Percentiles rank a stretch among this genome's conserved stretches.
Evolutionary conservation across 2,113 vertebrate genomes (phyloP).

Genomic region (Xiphorhynchus elegans): DNA sequence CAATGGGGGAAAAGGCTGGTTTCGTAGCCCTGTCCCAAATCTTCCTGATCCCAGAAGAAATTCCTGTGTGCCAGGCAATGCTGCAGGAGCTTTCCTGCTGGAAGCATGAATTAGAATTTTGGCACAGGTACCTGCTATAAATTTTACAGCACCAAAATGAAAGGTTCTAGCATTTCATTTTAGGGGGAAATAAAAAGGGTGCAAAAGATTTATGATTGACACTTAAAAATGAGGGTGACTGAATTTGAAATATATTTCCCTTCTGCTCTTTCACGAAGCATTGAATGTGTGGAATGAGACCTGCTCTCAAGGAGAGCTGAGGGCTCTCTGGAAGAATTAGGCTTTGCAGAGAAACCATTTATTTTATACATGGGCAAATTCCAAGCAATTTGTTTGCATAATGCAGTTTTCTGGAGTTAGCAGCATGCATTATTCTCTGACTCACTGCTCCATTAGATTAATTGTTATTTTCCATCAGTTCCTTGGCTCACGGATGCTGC

Average conservation of each 20-base stretch:
- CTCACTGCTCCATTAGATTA: background rate
- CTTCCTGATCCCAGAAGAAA: background rate
- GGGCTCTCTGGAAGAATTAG: background rate
- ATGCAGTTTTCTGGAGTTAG: background rate
- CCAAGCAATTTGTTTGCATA: background rate
- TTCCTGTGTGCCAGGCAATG: background rate
- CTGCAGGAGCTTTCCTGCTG: background rate
- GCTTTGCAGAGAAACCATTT: background rate
- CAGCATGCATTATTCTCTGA: background rate
- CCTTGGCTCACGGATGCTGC: background rate
- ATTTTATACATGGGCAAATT: background rate
- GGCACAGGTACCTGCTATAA: background rate
- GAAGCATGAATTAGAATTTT: background rate
- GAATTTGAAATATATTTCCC: background rate
- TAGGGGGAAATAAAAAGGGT: background rate
- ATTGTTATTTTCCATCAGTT: slow-evolving; percentile 15
- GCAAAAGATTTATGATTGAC: background rate
- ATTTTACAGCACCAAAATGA: background rate
- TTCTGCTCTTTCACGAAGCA: background rate
- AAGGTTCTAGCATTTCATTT: background rate
- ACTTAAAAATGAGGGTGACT: background rate
- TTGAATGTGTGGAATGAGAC: background rate
- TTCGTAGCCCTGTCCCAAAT: background rate
- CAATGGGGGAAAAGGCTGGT: too few species aligned
- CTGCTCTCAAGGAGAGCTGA: background rate